Evolutionary conservation across 2,888 invertebrate genomes (phyloP).

Genomic region (Clanis bilineata): DNA sequence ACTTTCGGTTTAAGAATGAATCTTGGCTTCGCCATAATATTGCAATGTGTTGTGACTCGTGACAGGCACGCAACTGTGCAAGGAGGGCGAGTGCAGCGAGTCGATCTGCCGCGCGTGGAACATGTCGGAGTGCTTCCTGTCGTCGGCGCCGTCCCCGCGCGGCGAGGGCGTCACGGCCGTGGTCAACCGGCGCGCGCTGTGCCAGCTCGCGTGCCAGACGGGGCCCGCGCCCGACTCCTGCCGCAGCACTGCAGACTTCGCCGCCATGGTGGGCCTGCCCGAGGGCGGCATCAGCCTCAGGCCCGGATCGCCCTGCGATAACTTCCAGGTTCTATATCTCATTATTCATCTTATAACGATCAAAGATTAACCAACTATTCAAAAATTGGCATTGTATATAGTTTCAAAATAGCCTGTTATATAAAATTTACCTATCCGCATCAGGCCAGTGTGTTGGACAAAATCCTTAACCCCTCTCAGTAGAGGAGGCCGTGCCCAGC

Average conservation of each 20-base stretch:
- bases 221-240: constrained; percentile 88
- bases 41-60: too few species aligned
- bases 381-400: too few species aligned
- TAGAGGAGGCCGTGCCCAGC: too few species aligned
- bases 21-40: too few species aligned
- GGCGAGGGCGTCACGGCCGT: constrained; percentile 78
- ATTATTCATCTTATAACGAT: too few species aligned
- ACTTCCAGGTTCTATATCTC: constrained; percentile 88
- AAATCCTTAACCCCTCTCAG: too few species aligned
- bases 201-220: constrained; percentile 98
- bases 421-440: too few species aligned
- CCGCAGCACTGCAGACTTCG: constrained; percentile 94
- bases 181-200: constrained; percentile 92
- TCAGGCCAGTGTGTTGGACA: too few species aligned
- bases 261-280: constrained; percentile 87
- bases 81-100: constrained; percentile 95
- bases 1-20: too few species aligned
- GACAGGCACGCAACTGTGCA: constrained; percentile 88
- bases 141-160: constrained; percentile 86
- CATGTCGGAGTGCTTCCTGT: constrained; percentile 97
- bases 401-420: too few species aligned
- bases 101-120: constrained; percentile 98
- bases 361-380: too few species aligned
- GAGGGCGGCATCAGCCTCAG: constrained; percentile 92
- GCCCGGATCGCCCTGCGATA: constrained; percentile 99